Percentiles rank a stretch among this genome's conserved stretches.
Conservation (phyloP, 2,888 invertebrate species). For the Dryobota labecula region DNA sequence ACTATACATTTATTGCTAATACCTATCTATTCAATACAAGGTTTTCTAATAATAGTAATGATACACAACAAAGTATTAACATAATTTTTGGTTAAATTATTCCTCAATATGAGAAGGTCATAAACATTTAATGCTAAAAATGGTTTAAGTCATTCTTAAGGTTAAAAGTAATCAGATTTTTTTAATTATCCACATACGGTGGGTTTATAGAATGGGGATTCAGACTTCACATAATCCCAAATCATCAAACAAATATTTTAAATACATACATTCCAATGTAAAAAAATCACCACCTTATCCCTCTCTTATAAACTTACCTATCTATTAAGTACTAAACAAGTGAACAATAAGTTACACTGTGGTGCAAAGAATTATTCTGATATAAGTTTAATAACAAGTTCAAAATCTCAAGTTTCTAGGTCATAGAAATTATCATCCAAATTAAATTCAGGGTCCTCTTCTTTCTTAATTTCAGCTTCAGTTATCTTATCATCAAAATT, state of each 20-base stretch:
- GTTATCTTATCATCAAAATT: constrained; percentile 85
- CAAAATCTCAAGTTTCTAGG: constrained; percentile 81
- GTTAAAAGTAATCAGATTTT: constrained; percentile 8
- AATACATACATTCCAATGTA: constrained; percentile 26
- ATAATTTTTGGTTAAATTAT: constrained; percentile 62
- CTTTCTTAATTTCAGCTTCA: constrained; percentile 83
- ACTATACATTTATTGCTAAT: constrained; percentile 21
- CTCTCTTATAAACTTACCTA: constrained; percentile 25
- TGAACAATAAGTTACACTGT: constrained; percentile 45
- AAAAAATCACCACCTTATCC: constrained; percentile 14
- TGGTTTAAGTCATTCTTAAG: constrained; percentile 5
- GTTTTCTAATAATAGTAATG: constrained; percentile 30
- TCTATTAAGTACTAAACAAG: constrained; percentile 60
- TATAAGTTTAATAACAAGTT: constrained; percentile 59
- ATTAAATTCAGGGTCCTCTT: constrained; percentile 81
- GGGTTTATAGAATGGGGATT: constrained; percentile 17
- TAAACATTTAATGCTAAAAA: constrained; percentile 40
- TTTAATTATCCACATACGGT: constrained; percentile 7
- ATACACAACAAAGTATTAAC: constrained; percentile 40
- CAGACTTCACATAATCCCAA: constrained; percentile 27
- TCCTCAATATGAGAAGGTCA: constrained; percentile 65
- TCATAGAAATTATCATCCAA: constrained; percentile 85
- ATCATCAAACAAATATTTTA: constrained; percentile 24
- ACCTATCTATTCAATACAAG: constrained; percentile 26
- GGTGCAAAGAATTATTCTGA: constrained; percentile 46